Base-by-base conservation (phyloP, 2,797 vertebrate species). In the Enteromius thamalakanensis region DNA sequence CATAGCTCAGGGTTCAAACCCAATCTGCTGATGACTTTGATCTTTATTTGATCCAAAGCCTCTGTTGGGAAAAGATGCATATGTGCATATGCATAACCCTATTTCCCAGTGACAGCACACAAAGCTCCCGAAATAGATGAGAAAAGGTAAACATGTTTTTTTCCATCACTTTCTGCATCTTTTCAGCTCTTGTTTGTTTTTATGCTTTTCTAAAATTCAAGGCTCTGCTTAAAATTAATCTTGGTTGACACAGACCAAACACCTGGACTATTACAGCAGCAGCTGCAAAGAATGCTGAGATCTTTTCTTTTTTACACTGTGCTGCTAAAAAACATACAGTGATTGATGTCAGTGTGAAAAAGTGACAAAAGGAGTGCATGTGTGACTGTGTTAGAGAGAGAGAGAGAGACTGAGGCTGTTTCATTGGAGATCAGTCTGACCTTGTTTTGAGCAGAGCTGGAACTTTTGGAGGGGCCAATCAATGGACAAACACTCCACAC, bases 401-500 rank as follows among this genome's bases (percentile, higher is more conserved):
- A 51, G 15, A 79, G 19, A 40, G 49, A 70, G 51, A 80, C 15
- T 45, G 53, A 80, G 23, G 19, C 6, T 69, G 67, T 42, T 72
- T 62, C 9, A 74, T 7, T 64, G 55, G 21, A 42, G 23, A 74
- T 51, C 70, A 51, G 45, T 26, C 26, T 81, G 58, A 81, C 80
- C 80, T 75, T 51, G 58, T 81, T 81, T 21, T 53, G 29, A 81
- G 29, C 55, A 29, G 40, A 80, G 37, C 65, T 71, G 23, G 12
- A 74, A 74, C 55, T 40, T 67, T 74, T 51, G 1, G 17, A 64
- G n/a, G 15, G 42, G 55, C 29, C 42, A 53, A 81, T 81, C 80
- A 75, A 81, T 81, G 14, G 37, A 45, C 58, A 74, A 51, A 64
- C 29, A 51, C 70, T 71, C 34, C 21, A 62, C 58, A 81, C 26